Conservation (phyloP, 1,140 invertebrate genomes). For the Calephelis virginiensis region DNA sequence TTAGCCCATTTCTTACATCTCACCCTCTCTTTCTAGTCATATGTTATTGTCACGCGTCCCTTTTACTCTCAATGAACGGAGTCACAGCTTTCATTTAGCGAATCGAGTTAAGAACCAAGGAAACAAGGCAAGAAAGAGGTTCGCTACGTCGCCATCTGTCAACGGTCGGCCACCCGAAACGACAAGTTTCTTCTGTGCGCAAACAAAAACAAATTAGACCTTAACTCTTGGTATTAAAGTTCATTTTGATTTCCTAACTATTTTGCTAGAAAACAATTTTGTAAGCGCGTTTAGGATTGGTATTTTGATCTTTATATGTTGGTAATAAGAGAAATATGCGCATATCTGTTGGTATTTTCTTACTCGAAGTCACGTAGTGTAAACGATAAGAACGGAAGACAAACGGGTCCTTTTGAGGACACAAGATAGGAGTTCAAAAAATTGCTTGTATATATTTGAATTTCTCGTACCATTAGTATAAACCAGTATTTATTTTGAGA, state of each 20-base stretch:
- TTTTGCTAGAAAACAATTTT: slow-evolving; percentile 7
- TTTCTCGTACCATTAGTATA: not conserved
- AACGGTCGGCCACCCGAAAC: slow-evolving; percentile 42
- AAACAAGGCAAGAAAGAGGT: slow-evolving; percentile 61
- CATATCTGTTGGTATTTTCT: not conserved
- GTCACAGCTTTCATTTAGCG: slow-evolving; percentile 53
- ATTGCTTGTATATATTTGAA: slow-evolving; percentile 14
- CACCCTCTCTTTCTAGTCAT: slow-evolving; percentile 25
- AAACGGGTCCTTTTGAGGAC: slow-evolving; percentile 14
- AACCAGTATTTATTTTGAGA: slow-evolving; percentile 2
- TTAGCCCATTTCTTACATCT: slow-evolving; percentile 17
- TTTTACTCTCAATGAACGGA: slow-evolving; percentile 34
- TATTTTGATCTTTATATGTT: not conserved
- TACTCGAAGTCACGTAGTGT: slow-evolving; percentile 13
- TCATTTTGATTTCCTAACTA: not conserved
- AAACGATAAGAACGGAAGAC: slow-evolving; percentile 16
- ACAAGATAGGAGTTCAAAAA: slow-evolving; percentile 15
- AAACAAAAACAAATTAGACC: not conserved
- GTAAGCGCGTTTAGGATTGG: not conserved
- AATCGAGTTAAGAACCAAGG: slow-evolving; percentile 56
- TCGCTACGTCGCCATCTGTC: slow-evolving; percentile 57
- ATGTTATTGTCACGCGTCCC: slow-evolving; percentile 28
- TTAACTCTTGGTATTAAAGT: not conserved
- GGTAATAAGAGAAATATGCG: not conserved
- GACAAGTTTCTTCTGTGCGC: slow-evolving; percentile 7